Base-by-base conservation (phyloP, 2,113 vertebrate species). In the Apodemus sylvaticus region DNA sequence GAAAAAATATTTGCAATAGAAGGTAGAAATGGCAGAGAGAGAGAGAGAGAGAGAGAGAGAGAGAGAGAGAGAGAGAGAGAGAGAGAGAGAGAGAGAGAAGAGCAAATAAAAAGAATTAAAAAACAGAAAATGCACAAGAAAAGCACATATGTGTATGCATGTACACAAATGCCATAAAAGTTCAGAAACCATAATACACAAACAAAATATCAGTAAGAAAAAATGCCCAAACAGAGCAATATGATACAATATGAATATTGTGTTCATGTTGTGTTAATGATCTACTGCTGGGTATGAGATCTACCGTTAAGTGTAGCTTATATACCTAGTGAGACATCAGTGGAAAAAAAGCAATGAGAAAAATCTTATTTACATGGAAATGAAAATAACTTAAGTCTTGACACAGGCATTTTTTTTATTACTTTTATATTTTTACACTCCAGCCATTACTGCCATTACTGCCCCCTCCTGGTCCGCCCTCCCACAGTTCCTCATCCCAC, bases 341-440 rank as follows among this genome's bases (percentile, higher is more conserved):
- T n/a, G 17, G 34, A 22, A 79, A 79, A 79, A 79, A 53, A 79
- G 48, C 31, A 53, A 16, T 53, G 48, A 13, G n/a, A 94, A 90
- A 64, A 62, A 64, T 62, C 58, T 64, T 90, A 87, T 87, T 93
- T 93, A 93, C 34, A 89, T 53, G 78, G 76, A 89, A 91, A 74
- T 83, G 26, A 48, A 48, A 48, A 48, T 48, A 48, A 48, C 45
- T 58, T 48, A 39, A 93, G 48, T 93, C 62, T 71, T 86, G 16
- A 74, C 45, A 42, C 22, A 36, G 31, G 24, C 64, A 24, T 62
- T 62, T 62, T 62, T 62, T 3, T 62, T 26, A 3, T 26, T 62
- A 17, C 10, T 64, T 11, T 11, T 62, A 11, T 62, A 11, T 64
- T 64, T 64, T 64, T 26, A 26, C 62, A 64, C 62, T 64, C 24